phyloP scores from a whole-genome alignment of 2,888 invertebrate genomes.

The Xanthorhoe spadicearia region DNA sequence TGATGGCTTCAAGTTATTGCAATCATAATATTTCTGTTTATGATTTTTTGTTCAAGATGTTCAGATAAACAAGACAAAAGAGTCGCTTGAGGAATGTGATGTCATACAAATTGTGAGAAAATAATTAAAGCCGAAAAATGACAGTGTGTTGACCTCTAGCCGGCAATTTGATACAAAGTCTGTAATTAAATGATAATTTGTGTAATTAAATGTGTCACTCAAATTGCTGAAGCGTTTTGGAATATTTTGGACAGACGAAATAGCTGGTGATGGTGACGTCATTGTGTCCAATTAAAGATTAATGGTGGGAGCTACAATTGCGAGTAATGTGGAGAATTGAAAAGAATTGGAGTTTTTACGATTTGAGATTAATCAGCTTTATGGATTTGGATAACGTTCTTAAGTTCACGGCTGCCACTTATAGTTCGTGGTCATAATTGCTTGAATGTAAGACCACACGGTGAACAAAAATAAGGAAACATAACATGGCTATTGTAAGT shows the following conservation, averaged over 20 bases:
- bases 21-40: slow-evolving; percentile 21
- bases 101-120: slow-evolving; percentile 45
- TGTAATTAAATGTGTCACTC: slow-evolving; percentile 47
- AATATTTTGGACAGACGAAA: slow-evolving; percentile 27
- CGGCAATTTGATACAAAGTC: slow-evolving; percentile 33
- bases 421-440: slow-evolving; percentile 8
- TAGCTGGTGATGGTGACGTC: slow-evolving; percentile 32
- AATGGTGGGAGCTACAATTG: slow-evolving; percentile 33
- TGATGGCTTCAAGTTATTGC: slow-evolving; percentile 24
- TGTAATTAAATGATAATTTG: slow-evolving; percentile 43
- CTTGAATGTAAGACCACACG: slow-evolving; percentile 5
- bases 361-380: slow-evolving; percentile 26
- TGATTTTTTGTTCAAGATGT: slow-evolving; percentile 32
- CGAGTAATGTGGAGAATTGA: slow-evolving; percentile 27
- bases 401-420: slow-evolving; percentile 21
- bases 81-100: slow-evolving; percentile 38
- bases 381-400: slow-evolving; percentile 21
- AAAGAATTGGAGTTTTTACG: slow-evolving; percentile 33
- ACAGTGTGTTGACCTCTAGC: slow-evolving; percentile 45
- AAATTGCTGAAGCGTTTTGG: slow-evolving; percentile 42
- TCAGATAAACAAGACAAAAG: slow-evolving; percentile 44
- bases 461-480: background rate
- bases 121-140: slow-evolving; percentile 40
- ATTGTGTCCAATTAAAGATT: slow-evolving; percentile 30
- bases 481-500: background rate